These are phyloP conservation scores for Lithophane socia DNA, from an alignment of 2,888 invertebrate species.

Conservation along the genomic window DNA sequence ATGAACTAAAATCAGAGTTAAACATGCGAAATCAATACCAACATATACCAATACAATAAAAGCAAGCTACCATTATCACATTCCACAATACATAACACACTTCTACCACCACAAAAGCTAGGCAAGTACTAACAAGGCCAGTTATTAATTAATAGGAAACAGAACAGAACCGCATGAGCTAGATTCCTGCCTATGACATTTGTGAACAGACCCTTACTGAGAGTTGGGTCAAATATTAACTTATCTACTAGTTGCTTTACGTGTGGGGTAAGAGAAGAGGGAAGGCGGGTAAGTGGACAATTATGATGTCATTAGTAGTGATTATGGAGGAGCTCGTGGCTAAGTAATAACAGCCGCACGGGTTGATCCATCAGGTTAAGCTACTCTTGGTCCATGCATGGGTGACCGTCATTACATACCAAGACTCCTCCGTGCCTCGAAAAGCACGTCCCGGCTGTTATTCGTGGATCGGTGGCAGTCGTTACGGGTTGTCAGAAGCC, in stretches of 20 bases:
- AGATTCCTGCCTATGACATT: conserved; percentile 68
- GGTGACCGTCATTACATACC: too few relatives aligned
- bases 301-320: not conserved
- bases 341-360: too few relatives aligned
- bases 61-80: not conserved
- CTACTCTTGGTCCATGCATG: too few relatives aligned
- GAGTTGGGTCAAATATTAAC: conserved; percentile 70
- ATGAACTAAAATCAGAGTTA: too few relatives aligned
- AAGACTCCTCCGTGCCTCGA: too few relatives aligned
- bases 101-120: not conserved
- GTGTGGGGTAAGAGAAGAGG: conserved; percentile 31
- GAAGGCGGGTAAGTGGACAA: not conserved
- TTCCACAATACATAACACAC: not conserved
- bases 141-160: conserved; percentile 62
- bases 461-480: too few relatives aligned
- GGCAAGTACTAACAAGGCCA: not conserved
- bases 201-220: conserved; percentile 59
- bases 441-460: too few relatives aligned
- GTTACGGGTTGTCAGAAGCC: too few relatives aligned
- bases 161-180: conserved; percentile 52
- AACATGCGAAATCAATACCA: not conserved
- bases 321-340: not conserved
- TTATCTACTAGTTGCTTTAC: conserved; percentile 61
- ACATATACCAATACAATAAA: not conserved
- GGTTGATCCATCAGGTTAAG: too few relatives aligned